These are phyloP conservation scores for Drosophila maculinotata DNA, from an alignment of 2,888 invertebrate genomes.

Conservation along the genomic window DNA sequence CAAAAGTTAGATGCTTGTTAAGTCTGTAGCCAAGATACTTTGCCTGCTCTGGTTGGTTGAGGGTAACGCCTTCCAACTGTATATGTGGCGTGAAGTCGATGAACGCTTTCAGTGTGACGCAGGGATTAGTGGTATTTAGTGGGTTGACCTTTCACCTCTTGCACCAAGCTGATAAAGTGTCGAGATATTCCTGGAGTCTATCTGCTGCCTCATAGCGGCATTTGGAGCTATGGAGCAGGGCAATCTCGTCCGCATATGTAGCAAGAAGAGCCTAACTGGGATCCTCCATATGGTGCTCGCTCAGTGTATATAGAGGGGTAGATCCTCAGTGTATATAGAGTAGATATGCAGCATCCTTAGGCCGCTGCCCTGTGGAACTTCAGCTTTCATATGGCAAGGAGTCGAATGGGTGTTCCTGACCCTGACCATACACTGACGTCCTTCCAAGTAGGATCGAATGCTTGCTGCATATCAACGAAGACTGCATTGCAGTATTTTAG, in stretches of 20 bases:
- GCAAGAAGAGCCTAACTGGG: slow-evolving; percentile 7
- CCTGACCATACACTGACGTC: no score
- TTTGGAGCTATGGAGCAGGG: neutral
- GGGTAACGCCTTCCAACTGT: slow-evolving; percentile 15
- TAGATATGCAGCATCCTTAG: no score
- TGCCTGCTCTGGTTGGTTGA: slow-evolving; percentile 21
- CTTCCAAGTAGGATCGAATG: slow-evolving; percentile 1
- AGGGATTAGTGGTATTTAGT: no score
- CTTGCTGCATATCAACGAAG: slow-evolving; percentile 1
- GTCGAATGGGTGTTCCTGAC: no score
- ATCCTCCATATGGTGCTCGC: no score
- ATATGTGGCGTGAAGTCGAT: slow-evolving; percentile 6
- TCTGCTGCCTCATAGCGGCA: neutral
- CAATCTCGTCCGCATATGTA: slow-evolving; percentile 9
- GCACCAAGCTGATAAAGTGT: slow-evolving; percentile 10
- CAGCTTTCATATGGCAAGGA: no score
- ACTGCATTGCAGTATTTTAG: neutral
- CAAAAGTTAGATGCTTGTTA: slow-evolving; percentile 16
- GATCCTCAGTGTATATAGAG: no score
- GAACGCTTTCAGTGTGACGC: slow-evolving; percentile 8
- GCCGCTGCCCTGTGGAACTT: no score
- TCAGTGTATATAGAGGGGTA: no score
- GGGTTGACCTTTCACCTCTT: slow-evolving; percentile 14
- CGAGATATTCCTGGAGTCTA: slow-evolving; percentile 7
- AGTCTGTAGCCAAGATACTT: slow-evolving; percentile 4